Evolutionary conservation across 2,888 invertebrate species (phyloP).

Genomic region (Schizaphis graminum): DNA sequence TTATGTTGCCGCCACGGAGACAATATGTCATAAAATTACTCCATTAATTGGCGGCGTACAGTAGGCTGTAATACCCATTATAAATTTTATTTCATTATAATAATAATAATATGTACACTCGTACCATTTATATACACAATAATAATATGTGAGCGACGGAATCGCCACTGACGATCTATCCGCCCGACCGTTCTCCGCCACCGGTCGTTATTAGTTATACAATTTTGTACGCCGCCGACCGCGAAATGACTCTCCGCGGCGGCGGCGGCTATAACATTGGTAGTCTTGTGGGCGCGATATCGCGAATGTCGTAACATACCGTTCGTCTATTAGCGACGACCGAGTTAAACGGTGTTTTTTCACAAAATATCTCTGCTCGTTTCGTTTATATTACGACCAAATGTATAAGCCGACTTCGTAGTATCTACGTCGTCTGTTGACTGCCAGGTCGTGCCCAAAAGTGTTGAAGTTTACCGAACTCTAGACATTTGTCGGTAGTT

Average conservation of each 20-base stretch:
- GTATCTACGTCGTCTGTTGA: background rate
- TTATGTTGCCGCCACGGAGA: constrained; percentile 26
- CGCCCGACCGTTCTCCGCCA: background rate
- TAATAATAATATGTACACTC: background rate
- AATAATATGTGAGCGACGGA: background rate
- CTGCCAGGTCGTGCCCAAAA: background rate
- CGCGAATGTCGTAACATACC: background rate
- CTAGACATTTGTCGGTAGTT: background rate
- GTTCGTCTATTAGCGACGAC: background rate
- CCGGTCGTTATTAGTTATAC: background rate
- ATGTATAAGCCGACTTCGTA: background rate
- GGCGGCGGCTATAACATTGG: background rate
- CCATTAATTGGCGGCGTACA: constrained; percentile 51
- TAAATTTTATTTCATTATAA: constrained; percentile 33
- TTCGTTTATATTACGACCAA: background rate
- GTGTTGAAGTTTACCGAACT: background rate
- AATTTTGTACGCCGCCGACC: background rate
- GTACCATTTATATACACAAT: background rate
- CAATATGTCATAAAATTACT: constrained; percentile 62
- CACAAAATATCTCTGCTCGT: background rate
- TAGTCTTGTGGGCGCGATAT: background rate
- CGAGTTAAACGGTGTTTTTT: background rate
- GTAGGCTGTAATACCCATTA: constrained; percentile 7
- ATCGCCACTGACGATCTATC: constrained; percentile 28
- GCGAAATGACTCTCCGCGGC: background rate